phyloP scores from a whole-genome alignment of 1,140 invertebrate species.

The Macrosteles quadrilineatus region DNA sequence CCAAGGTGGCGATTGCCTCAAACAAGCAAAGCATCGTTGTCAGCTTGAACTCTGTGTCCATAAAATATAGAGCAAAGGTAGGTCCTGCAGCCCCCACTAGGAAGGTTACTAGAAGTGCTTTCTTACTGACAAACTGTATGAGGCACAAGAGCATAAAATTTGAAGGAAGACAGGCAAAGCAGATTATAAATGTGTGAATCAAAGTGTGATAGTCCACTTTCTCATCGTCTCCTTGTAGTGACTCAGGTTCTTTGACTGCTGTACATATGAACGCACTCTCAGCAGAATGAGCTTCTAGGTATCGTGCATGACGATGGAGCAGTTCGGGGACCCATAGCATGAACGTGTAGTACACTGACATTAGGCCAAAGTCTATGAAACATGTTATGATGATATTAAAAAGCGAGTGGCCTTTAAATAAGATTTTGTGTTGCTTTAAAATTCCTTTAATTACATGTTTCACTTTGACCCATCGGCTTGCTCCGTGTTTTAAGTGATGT shows the following conservation, averaged over 20 bases:
- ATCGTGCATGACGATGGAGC: too few species aligned
- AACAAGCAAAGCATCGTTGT: conserved; percentile 58
- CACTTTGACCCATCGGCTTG: neutral
- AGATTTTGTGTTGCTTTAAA: neutral
- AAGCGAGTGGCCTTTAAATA: neutral
- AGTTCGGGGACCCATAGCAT: too few species aligned
- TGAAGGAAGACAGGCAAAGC: neutral
- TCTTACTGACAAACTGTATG: neutral
- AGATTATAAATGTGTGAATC: conserved; percentile 1
- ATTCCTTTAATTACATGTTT: neutral
- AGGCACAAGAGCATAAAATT: neutral
- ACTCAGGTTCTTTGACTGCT: too few species aligned
- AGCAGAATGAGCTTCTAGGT: too few species aligned
- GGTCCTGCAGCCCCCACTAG: neutral
- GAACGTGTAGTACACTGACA: conserved; percentile 6
- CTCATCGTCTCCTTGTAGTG: too few species aligned
- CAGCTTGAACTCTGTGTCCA: conserved; percentile 38
- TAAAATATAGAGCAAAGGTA: neutral
- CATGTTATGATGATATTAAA: neutral
- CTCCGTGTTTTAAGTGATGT: neutral
- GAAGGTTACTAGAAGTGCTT: neutral
- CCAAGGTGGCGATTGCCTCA: conserved; percentile 58
- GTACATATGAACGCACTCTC: too few species aligned
- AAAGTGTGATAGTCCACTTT: neutral
- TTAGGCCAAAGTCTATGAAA: conserved; percentile 1